Base-by-base conservation (phyloP, 2,888 invertebrate genomes). In the Flabesymbios commensalis region DNA sequence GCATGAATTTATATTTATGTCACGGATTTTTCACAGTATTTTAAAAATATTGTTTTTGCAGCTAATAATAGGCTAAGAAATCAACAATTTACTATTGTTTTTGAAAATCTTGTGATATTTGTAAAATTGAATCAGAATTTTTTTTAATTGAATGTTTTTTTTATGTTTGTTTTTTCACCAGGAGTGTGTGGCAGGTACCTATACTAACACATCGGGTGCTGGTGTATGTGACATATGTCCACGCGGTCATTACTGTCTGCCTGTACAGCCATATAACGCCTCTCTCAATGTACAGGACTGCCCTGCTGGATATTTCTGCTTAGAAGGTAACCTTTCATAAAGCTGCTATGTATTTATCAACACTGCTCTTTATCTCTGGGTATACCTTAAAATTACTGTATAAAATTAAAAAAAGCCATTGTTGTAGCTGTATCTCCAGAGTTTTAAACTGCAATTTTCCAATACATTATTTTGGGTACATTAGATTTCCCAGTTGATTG, bases 241-340 rank as follows among this genome's bases (percentile, higher is more conserved):
- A 19, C 64, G 68, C 31, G 78, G 79, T 0, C 79, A 69, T 67
- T 80, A 77, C 70, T 80, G 80, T 68, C 64, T 77, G 33, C 77
- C 78, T 24, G 77, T 78, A 1, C 68, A 69, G 58, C 75, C 76
- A 7, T 60, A 68, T 24, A 79, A 79, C 62, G 73, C 75, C 10
- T 68, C 74, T 4, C 71, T 75, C 10, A 77, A 74, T 54, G 66
- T 73, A 4, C 74, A 73, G 60, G 65, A 71, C n/a, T 80, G 80
- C 59, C 77, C 76, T 29, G 63, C 64, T 10, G 80, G 80, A 31
- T 74, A 77, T 68, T 78, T 68, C 63, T 79, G 78, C 66, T 76
- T 75, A 4, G 49, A 63, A 68, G 76, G 77, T 76, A 58, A 55
- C n/a, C n/a, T n/a, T n/a, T n/a, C n/a, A n/a, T n/a, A n/a, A n/a